Evolutionary conservation across 1,140 invertebrate genomes (phyloP), one percentile per base, ranked within the genome.

Genomic region (Achroia grisella): DNA sequence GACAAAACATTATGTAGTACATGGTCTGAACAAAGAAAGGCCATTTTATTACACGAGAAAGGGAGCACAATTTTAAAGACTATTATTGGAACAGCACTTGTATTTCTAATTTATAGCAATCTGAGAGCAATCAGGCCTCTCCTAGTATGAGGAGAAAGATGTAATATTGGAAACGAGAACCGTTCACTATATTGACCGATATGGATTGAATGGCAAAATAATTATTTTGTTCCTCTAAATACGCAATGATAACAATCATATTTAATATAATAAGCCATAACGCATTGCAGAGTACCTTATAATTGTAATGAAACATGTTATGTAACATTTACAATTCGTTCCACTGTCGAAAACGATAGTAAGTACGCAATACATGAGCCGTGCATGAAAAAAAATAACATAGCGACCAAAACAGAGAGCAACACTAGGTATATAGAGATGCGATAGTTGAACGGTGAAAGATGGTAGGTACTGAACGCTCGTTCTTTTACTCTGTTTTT

Each of bases 31-130:
- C 73, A 82, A 84, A 79, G 80, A 80, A 84, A 82, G 71, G 71
- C 70, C 71, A 81, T 75, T 84, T 78, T 74, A 56, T 76, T 68
- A 65, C 62, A 77, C 66, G 72, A 71, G 80, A 84, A 81, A 81
- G 76, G 78, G 68, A 80, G 65, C 61, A 71, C 68, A 67, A 73
- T 75, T 77, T 81, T 75, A 82, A 78, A 80, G 68, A 74, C 63
- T 56, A 51, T 63, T 57, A 68, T 77, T 70, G 68, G 67, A 74
- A 68, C 61, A 63, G 61, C 62, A 68, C 69, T 74, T 63, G 65
- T 80, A 61, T 72, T 77, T 77, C 59, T 75, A 81, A 80, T 81
- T 79, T 81, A 82, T 78, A 82, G 81, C 64, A 78, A 79, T 80
- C 71, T 75, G 48, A 61, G 52, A 56, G 71, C 61, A 78, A 82